Evolutionary conservation across 2,888 invertebrate species (phyloP), one percentile per base, ranked within the genome.

Genomic region (Crossocerus cetratus): DNA sequence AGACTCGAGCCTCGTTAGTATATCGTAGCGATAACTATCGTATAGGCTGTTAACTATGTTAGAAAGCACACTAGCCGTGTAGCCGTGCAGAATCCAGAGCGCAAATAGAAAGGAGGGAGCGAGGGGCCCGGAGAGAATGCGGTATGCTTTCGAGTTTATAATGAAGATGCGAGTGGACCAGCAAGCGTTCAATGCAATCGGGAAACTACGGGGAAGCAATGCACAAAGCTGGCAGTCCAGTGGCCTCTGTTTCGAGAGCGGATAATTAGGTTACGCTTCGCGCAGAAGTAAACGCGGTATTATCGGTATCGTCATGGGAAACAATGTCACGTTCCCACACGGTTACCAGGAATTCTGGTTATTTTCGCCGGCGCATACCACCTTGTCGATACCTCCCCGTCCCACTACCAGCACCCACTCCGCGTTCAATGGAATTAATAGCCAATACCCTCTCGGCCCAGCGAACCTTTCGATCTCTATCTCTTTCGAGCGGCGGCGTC

Each of bases 231-330:
- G 49, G 8, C 74, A 60, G 73, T 63, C n/a, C 74, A 60, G 73
- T 63, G 64, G 73, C 74, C 77, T 45, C 49, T 78, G 75, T 72
- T 79, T 76, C 82, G 72, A 72, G 72, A 72, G 75, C 77, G 72
- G 81, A 80, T 84, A 84, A 84, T 83, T 84, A 84, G 77, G 76
- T 84, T 84, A 83, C 83, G 83, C 84, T 84, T 84, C 83, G 84
- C 74, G 82, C 76, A 66, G 72, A 49, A 58, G 60, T 60, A 63
- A 62, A 66, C 71, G 57, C 56, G 69, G 77, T 72, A 77, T 80
- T 83, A 82, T 83, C 81, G 79, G 81, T 77, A 80, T 76, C 78
- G 76, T 78, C 73, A 72, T 74, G 75, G 77, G 78, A 76, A 72
- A 76, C 72, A 32, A 32, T 32, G 32, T 32, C 76, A 69, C 78